Percentiles rank a stretch among this genome's conserved stretches.
phyloP scores from a whole-genome alignment of 2,113 vertebrate genomes.

The Cephalopterus ornatus region DNA sequence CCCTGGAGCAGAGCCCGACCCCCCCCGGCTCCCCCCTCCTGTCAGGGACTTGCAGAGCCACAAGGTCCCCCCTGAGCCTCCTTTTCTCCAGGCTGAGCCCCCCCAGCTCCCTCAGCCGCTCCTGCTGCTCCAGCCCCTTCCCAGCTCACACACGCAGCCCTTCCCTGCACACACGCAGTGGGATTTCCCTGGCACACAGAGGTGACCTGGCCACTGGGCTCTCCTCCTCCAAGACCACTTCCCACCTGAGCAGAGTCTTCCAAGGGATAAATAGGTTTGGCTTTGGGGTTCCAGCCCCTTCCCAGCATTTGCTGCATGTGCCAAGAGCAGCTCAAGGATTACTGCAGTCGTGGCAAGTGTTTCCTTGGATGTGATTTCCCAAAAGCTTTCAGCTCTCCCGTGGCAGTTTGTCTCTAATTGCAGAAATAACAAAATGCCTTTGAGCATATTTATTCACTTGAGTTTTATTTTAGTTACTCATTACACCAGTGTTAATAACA shows the following conservation, averaged over 20 bases:
- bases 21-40: neutral
- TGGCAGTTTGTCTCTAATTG: conserved; percentile 32
- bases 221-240: neutral
- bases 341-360: neutral
- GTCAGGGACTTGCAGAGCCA: neutral
- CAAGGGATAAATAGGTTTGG: neutral
- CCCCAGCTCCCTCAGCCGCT: neutral
- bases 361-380: conserved; percentile 16
- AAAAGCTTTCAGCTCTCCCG: neutral
- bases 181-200: neutral
- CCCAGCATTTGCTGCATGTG: fast-evolving
- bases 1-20: neutral
- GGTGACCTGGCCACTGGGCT: neutral
- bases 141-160: fast-evolving
- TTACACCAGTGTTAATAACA: conserved; percentile 33
- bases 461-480: conserved; percentile 47
- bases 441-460: neutral
- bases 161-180: neutral
- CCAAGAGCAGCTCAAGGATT: neutral
- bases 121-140: neutral
- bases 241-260: neutral
- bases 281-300: neutral
- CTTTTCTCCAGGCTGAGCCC: neutral
- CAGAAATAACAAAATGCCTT: conserved; percentile 15
- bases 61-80: neutral